Evolutionary conservation across 2,797 vertebrate genomes (phyloP), one percentile per base, ranked within the genome.

Genomic region (Capromys pilorides): DNA sequence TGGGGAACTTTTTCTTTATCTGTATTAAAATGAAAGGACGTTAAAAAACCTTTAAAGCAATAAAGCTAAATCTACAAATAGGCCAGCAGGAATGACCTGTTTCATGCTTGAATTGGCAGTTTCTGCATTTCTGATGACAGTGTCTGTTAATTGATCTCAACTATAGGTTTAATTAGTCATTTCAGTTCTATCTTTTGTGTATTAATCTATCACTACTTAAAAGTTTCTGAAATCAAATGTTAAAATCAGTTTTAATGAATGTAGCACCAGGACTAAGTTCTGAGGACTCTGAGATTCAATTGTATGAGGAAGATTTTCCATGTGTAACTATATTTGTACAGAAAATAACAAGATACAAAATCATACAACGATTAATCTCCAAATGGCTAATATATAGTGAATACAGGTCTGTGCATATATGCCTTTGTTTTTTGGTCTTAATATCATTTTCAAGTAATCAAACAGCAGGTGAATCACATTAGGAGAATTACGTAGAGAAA

Each of bases 281-380:
- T 75, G 28, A 31, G 19, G 11, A 16, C 12, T 61, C 28, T 21
- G 59, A 9, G 13, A 61, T 9, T 7, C 49, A 51, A 77, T 69
- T 26, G n/a, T 31, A 39, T 45, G 67, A 87, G 19, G 59, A 88
- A 62, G 54, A 92, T 61, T 92, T 94, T 87, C 19, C 39, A 45
- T 31, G 13, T 87, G 3, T 57, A 84, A 45, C 88, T 91, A 85
- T 33, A 80, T 81, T 81, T 92, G 39, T 7, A 59, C 86, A 41
- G 2, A 89, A 95, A 96, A 77, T 73, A 88, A 64, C 7, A 77
- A 14, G 21, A 62, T n/a, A 66, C 11, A 93, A 81, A 86, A 24
- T 33, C 31, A 0, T 41, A 26, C 41, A 77, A 61, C 7, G 6
- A 61, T 22, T 75, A 73, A 88, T 45, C 6, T 75, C 39, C 51